A percentile compares a stretch with the other conserved stretches of the same genome.
Conservation (phyloP, 2,113 vertebrate species). For the Xenopus borealis region DNA sequence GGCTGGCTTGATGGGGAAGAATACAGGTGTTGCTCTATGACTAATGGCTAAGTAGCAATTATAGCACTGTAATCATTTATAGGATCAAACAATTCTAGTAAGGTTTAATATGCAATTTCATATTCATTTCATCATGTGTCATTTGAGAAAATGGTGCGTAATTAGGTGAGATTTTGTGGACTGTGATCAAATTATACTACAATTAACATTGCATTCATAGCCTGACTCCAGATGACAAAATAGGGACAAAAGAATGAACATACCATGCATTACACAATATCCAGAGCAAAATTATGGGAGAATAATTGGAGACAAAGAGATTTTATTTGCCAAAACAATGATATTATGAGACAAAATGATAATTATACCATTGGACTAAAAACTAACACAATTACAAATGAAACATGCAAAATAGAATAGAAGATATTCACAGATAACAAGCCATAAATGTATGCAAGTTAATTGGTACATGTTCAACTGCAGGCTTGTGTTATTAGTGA, state of each 20-base stretch:
- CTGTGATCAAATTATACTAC: slow-evolving; percentile 16
- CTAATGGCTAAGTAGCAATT: slow-evolving; percentile 13
- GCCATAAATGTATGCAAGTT: no score
- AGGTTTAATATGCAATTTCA: slow-evolving; percentile 13
- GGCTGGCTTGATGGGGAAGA: not conserved
- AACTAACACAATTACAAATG: no score
- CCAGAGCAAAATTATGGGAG: not conserved
- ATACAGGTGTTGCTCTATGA: slow-evolving; percentile 30
- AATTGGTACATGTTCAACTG: no score
- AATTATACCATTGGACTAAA: no score
- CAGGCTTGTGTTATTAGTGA: no score
- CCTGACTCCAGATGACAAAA: slow-evolving; percentile 5
- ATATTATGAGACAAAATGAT: not conserved
- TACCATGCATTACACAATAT: not conserved
- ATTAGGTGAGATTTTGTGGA: slow-evolving; percentile 20
- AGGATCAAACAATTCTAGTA: slow-evolving; percentile 1
- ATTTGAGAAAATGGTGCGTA: slow-evolving; percentile 21
- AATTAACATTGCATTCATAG: slow-evolving; percentile 29
- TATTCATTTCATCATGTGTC: slow-evolving; percentile 18
- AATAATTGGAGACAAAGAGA: not conserved
- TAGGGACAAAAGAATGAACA: slow-evolving; percentile 19
- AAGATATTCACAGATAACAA: no score
- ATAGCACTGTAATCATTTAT: slow-evolving; percentile 25
- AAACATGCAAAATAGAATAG: no score
- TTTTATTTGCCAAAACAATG: not conserved